These are phyloP conservation scores for Channallabes apus DNA, from an alignment of 2,797 vertebrate genomes.

Conservation along the genomic window DNA sequence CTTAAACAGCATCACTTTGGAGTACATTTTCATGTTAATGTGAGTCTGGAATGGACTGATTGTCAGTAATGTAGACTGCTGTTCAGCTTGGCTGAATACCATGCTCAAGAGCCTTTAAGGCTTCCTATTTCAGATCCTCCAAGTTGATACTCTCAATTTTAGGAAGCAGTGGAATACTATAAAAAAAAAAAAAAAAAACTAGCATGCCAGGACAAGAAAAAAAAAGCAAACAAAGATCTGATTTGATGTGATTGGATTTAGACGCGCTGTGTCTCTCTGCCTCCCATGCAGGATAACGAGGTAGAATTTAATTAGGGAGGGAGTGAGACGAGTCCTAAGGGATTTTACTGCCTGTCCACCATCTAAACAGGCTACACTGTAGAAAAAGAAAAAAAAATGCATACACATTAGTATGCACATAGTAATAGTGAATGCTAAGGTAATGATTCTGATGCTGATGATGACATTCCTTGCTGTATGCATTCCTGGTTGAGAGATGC, in stretches of 20 bases:
- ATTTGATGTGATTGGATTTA: slow-evolving; percentile 54
- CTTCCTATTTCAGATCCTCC: slow-evolving; percentile 31
- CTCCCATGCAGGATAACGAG: slow-evolving; percentile 48
- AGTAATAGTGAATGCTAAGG: slow-evolving; percentile 8
- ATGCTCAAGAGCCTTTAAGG: slow-evolving; percentile 33
- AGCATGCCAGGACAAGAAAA: slow-evolving; percentile 24
- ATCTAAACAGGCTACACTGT: slow-evolving; percentile 15
- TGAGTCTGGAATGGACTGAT: slow-evolving; percentile 39
- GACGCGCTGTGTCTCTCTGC: slow-evolving; percentile 43
- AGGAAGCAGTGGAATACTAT: slow-evolving; percentile 11
- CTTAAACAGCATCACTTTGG: slow-evolving; percentile 32
- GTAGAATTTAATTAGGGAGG: slow-evolving; percentile 58
- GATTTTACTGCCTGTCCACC: slow-evolving; percentile 52
- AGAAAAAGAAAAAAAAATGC: slow-evolving; percentile 19
- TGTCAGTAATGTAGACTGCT: slow-evolving; percentile 32
- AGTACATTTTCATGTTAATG: slow-evolving; percentile 45
- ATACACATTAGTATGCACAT: background rate
- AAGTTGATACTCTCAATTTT: slow-evolving; percentile 18
- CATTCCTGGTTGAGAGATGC: background rate
- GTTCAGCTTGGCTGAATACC: slow-evolving; percentile 26
- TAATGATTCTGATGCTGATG: slow-evolving; percentile 24
- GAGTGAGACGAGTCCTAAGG: slow-evolving; percentile 51
- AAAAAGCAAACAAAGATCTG: slow-evolving; percentile 41
- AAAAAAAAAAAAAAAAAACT: slow-evolving; percentile 15
- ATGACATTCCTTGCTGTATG: background rate